Evolutionary conservation across 2,113 vertebrate genomes (phyloP), one percentile per base, ranked within the genome.

Genomic region (Xenus cinereus): DNA sequence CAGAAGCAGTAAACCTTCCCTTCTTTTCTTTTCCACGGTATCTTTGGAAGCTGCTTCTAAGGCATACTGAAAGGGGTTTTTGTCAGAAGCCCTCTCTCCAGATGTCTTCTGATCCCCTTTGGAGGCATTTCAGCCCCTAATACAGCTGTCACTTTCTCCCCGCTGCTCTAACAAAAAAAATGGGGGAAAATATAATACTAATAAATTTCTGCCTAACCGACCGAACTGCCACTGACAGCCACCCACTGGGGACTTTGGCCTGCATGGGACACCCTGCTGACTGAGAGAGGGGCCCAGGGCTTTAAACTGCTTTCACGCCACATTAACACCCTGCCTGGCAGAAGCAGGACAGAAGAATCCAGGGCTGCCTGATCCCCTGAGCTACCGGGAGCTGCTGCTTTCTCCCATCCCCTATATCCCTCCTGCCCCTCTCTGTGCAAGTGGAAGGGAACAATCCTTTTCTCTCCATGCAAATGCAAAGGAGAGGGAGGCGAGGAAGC

Each of bases 131-230:
- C 89, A 94, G 84, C 75, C 89, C 84, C 86, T 92, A 87, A 93
- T 57, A 93, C 92, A 97, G 93, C 95, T 95, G 97, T 89, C 97
- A 92, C 95, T 84, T 96, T 93, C 84, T 86, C 84, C 84, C 41
- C 3, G 21, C 76, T 5, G 83, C 96, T 91, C 77, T 57, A 89
- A 94, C 73, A 78, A 90, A 95, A 91, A 91, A 84, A 87, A 54
- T 0, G 23, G 37, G 35, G 64, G 18, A 10, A 79, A 83, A 93
- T 87, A 93, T 93, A 96, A 97, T 68, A 95, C 85, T 81, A 93
- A 97, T 97, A 96, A 93, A 96, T 95, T 95, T 94, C 74, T 94
- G 96, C 78, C 91, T 74, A 74, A 71, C 26, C 2, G 43, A 69
- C 11, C 32, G 41, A 46, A n/a, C 15, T 79, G 97, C 46, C 87